phyloP scores from a whole-genome alignment of 2,888 invertebrate genomes.

The Pseudolycoriella hygida region DNA sequence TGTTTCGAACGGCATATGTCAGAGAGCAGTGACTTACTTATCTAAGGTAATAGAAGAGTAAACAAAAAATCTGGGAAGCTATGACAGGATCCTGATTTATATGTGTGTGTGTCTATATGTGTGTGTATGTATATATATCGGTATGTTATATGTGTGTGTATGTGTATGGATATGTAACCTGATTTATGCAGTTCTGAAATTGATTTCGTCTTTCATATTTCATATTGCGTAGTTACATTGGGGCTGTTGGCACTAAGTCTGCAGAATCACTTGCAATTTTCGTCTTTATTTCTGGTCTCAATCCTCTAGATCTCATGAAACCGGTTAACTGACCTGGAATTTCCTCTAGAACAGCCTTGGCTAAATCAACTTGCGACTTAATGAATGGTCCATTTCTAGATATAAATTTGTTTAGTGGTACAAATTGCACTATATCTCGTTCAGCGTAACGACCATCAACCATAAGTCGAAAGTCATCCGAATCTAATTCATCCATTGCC shows the following conservation, averaged over 20 bases:
- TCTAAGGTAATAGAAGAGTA: no score
- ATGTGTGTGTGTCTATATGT: no score
- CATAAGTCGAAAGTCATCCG: not conserved
- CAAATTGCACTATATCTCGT: slow-evolving; percentile 3
- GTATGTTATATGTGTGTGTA: no score
- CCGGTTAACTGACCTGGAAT: slow-evolving; percentile 2
- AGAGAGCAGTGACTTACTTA: no score
- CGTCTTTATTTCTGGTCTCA: not conserved
- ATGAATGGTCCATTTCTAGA: not conserved
- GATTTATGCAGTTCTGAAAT: no score
- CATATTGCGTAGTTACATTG: no score
- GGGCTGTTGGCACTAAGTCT: not conserved
- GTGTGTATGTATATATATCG: no score
- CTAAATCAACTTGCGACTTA: not conserved
- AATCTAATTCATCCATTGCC: slow-evolving; percentile 2
- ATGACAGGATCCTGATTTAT: no score
- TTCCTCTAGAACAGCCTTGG: not conserved
- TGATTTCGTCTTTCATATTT: no score
- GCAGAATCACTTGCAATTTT: not conserved
- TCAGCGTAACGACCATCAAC: not conserved
- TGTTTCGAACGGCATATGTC: no score
- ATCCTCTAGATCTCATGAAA: not conserved
- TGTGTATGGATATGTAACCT: no score
- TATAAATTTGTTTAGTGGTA: slow-evolving; percentile 1
- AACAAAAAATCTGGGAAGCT: no score